Percentiles rank a stretch among this genome's conserved stretches.
phyloP scores from a whole-genome alignment of 2,888 invertebrate species.

The Pheosia gnoma region DNA sequence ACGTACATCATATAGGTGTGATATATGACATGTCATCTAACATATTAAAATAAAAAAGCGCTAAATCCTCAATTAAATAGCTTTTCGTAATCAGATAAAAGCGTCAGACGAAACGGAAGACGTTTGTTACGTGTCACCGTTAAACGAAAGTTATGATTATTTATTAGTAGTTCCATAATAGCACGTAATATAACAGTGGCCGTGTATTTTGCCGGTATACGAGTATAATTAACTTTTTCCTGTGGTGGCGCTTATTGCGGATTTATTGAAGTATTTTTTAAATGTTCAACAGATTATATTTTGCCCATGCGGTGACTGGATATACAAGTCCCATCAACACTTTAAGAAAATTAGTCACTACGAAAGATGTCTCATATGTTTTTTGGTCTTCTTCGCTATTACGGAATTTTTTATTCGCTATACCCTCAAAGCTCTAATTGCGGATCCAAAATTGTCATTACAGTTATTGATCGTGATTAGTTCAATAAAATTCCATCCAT shows the following conservation, averaged over 20 bases:
- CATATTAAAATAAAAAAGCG: not conserved
- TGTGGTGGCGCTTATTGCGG: constrained; percentile 8
- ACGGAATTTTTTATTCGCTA: too few species aligned
- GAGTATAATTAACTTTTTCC: constrained; percentile 34
- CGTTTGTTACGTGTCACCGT: constrained; percentile 46
- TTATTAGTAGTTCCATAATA: constrained; percentile 38
- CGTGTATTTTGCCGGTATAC: constrained; percentile 48
- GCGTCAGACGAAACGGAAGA: constrained; percentile 28
- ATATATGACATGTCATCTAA: not conserved
- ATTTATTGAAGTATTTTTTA: not conserved
- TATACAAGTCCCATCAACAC: too few species aligned
- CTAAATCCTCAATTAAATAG: constrained; percentile 20
- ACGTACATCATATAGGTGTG: too few species aligned
- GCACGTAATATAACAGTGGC: constrained; percentile 67
- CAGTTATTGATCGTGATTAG: too few species aligned
- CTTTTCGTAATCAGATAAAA: constrained; percentile 21
- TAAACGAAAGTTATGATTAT: constrained; percentile 54
- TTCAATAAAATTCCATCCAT: too few species aligned
- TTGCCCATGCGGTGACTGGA: too few species aligned
- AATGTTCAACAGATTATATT: too few species aligned
- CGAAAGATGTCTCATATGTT: too few species aligned
- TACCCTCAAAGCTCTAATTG: too few species aligned
- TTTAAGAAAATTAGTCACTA: too few species aligned
- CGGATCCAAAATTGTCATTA: too few species aligned
- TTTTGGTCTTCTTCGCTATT: too few species aligned